Evolutionary conservation across 2,888 invertebrate genomes (phyloP).

Genomic region (Microctonus hyperodae): DNA sequence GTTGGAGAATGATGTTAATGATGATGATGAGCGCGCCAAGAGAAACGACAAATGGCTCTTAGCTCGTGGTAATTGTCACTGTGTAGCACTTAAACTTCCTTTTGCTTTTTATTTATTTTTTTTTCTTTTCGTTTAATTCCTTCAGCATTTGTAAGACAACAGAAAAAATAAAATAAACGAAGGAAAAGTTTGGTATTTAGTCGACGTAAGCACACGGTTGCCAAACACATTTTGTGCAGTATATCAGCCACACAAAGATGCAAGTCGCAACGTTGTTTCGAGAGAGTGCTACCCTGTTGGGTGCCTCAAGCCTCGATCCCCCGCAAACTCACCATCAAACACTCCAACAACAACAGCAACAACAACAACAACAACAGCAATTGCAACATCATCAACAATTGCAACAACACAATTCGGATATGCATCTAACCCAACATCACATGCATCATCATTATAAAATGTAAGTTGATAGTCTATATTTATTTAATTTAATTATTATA

Average conservation of each 20-base stretch:
- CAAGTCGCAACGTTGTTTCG: slow-evolving; percentile 75
- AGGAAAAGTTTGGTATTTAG: background rate
- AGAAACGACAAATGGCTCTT: slow-evolving; percentile 37
- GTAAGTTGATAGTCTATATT: slow-evolving; percentile 50
- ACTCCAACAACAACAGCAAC: slow-evolving; percentile 44
- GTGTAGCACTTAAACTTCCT: slow-evolving; percentile 26
- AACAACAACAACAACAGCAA: slow-evolving; percentile 41
- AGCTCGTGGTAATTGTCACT: slow-evolving; percentile 39
- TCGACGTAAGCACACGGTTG: background rate
- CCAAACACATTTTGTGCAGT: background rate
- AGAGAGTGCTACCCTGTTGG: slow-evolving; percentile 72
- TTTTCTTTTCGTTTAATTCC: no score
- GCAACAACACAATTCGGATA: slow-evolving; percentile 55
- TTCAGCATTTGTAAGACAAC: background rate
- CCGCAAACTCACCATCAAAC: slow-evolving; percentile 59
- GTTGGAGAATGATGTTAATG: slow-evolving; percentile 31
- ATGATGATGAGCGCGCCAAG: slow-evolving; percentile 35
- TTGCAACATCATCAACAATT: slow-evolving; percentile 48
- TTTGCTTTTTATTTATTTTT: slow-evolving; percentile 15
- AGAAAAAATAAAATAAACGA: no score
- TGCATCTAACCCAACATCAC: slow-evolving; percentile 59
- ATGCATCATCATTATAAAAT: slow-evolving; percentile 62
- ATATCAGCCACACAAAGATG: slow-evolving; percentile 61
- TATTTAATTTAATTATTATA: slow-evolving; percentile 11
- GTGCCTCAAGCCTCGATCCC: slow-evolving; percentile 70